phyloP scores from a whole-genome alignment of 37 sponge, comb jelly and placozoan species.

The Chondrilla cf. caribensis region DNA sequence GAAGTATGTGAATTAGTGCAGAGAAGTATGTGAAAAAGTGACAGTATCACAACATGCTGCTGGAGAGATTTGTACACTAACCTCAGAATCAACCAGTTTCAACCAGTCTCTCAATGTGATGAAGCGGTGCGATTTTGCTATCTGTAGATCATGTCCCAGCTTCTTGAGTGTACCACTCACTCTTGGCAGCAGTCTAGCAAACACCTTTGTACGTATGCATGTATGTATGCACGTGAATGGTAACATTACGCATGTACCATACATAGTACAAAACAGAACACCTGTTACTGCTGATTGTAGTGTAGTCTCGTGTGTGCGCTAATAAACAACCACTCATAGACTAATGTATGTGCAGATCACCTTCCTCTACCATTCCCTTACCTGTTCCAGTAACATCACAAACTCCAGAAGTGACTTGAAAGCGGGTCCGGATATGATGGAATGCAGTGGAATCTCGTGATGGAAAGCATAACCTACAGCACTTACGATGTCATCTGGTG shows the following conservation, averaged over 20 bases:
- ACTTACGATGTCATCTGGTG: conserved; percentile 41
- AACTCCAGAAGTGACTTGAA: conserved; percentile 50
- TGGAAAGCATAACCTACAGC: conserved; percentile 58
- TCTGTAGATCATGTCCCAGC: neutral
- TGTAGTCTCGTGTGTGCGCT: too few relatives aligned
- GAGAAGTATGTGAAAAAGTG: too few relatives aligned
- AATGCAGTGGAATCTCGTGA: conserved; percentile 45
- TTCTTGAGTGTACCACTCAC: neutral
- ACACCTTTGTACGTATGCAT: neutral
- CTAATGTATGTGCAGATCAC: neutral
- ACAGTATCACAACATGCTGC: too few relatives aligned
- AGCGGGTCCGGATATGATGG: conserved; percentile 42
- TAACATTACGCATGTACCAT: neutral
- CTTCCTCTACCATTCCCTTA: conserved; percentile 16
- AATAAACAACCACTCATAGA: neutral
- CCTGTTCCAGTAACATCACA: conserved; percentile 51
- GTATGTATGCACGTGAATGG: neutral
- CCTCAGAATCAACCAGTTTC: conserved; percentile 50
- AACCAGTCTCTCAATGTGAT: conserved; percentile 56
- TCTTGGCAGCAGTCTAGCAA: neutral
- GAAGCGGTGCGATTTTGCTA: conserved; percentile 33
- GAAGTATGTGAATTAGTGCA: too few relatives aligned
- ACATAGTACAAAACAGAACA: neutral
- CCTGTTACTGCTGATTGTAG: neutral
- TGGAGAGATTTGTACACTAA: too few relatives aligned